Evolutionary conservation across 2,888 invertebrate species (phyloP).

Genomic region (Strigamia transsilvanica): DNA sequence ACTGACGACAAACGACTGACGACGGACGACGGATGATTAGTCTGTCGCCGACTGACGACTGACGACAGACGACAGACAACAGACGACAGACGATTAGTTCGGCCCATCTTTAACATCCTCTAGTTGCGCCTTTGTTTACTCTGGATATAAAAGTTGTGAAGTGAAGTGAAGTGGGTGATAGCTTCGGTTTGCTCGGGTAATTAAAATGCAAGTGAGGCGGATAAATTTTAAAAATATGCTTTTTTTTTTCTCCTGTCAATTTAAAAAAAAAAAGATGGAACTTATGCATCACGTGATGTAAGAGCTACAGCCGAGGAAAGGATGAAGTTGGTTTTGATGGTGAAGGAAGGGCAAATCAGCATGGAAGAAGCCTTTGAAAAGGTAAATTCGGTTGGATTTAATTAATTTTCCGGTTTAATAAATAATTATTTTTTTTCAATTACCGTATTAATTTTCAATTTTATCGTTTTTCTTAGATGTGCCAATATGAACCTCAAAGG

Average conservation of each 20-base stretch:
- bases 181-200: background rate
- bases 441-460: background rate
- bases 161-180: background rate
- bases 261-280: constrained; percentile 22
- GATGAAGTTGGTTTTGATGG: constrained; percentile 53
- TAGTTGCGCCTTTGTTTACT: background rate
- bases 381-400: background rate
- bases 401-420: background rate
- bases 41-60: too few species aligned
- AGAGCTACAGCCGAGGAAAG: constrained; percentile 50
- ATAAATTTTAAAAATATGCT: constrained; percentile 3
- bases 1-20: too few species aligned
- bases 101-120: background rate
- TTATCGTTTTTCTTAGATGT: constrained; percentile 26
- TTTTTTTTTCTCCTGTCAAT: background rate
- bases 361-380: constrained; percentile 53
- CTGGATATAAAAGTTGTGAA: constrained; percentile 9
- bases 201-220: background rate
- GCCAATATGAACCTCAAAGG: constrained; percentile 39
- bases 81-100: too few species aligned
- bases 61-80: too few species aligned
- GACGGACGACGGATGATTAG: too few species aligned
- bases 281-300: constrained; percentile 33
- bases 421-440: too few species aligned
- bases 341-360: constrained; percentile 53